Evolutionary conservation across 2,113 vertebrate genomes (phyloP).

Genomic region (Chloropsis hardwickii): DNA sequence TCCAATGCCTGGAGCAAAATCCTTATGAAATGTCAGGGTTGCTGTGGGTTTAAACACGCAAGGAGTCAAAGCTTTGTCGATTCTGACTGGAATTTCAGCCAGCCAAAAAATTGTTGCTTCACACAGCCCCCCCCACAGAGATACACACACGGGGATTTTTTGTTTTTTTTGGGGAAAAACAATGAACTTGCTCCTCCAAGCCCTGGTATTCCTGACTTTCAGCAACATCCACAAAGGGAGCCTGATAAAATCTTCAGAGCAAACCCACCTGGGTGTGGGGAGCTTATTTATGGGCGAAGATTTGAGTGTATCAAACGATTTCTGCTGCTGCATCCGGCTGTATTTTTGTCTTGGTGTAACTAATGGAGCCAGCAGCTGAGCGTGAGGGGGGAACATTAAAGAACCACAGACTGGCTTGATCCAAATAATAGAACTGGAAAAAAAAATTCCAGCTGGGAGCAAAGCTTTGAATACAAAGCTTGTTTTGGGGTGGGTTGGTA

Average conservation of each 20-base stretch:
- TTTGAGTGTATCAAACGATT: neutral
- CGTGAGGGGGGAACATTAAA: neutral
- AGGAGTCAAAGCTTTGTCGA: neutral
- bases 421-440: neutral
- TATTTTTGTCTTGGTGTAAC: conserved; percentile 16
- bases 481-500: rapidly evolving
- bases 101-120: neutral
- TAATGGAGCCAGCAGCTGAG: neutral
- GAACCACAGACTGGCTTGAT: neutral
- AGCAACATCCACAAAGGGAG: neutral
- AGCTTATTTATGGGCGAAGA: neutral
- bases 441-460: neutral
- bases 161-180: rapidly evolving
- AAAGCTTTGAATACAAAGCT: neutral
- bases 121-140: neutral
- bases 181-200: neutral
- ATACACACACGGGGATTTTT: neutral
- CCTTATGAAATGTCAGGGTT: neutral
- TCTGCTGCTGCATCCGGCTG: neutral
- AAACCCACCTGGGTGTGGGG: neutral
- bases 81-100: neutral
- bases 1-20: neutral
- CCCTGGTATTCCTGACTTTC: neutral
- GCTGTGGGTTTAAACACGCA: conserved; percentile 18
- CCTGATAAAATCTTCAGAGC: neutral